These are phyloP conservation scores for Hypomecis punctinalis DNA, from an alignment of 2,888 invertebrate genomes.

Conservation along the genomic window DNA sequence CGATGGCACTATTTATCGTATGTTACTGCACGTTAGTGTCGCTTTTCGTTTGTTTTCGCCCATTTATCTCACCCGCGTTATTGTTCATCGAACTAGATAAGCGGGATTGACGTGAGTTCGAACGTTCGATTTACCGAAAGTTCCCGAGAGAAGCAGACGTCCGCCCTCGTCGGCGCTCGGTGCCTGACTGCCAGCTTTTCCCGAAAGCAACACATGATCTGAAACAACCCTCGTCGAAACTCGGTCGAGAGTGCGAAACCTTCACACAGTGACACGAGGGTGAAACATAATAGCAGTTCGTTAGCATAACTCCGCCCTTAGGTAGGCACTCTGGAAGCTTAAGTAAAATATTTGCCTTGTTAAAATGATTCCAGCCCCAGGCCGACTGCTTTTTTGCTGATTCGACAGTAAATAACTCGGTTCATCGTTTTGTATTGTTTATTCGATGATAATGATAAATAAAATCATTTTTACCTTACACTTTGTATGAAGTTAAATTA, in stretches of 20 bases:
- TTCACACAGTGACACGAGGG: slow-evolving; percentile 83
- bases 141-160: slow-evolving; percentile 50
- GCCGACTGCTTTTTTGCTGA: slow-evolving; percentile 52
- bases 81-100: slow-evolving; percentile 61
- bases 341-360: slow-evolving; percentile 76
- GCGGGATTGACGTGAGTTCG: slow-evolving; percentile 49
- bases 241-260: slow-evolving; percentile 83
- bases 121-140: slow-evolving; percentile 35
- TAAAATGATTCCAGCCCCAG: slow-evolving; percentile 66
- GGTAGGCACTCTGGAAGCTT: slow-evolving; percentile 60
- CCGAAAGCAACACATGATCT: slow-evolving; percentile 78
- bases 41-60: slow-evolving; percentile 53
- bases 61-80: slow-evolving; percentile 56
- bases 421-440: slow-evolving; percentile 21
- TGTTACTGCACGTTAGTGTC: slow-evolving; percentile 46
- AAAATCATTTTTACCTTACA: no score
- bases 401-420: slow-evolving; percentile 42
- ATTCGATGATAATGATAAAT: no score
- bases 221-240: slow-evolving; percentile 75
- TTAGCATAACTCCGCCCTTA: slow-evolving; percentile 73
- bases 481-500: no score
- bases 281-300: slow-evolving; percentile 80
- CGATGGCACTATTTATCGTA: slow-evolving; percentile 46
- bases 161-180: slow-evolving; percentile 58
- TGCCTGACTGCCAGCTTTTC: slow-evolving; percentile 65